Base-by-base conservation (phyloP, 2,888 invertebrate species). In the Drosophila formosana region DNA sequence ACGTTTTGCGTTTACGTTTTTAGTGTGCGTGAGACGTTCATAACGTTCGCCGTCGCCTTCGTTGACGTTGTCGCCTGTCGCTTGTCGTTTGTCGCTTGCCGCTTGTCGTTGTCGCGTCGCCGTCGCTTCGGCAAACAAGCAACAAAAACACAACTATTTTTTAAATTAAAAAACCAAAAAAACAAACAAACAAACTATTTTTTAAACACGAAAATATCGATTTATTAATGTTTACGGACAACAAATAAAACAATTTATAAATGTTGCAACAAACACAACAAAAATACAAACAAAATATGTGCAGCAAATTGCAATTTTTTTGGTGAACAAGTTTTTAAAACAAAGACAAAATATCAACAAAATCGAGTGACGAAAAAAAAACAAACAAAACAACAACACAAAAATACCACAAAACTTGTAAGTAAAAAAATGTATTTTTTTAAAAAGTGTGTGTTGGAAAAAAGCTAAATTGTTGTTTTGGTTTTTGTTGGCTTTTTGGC, bases 261-360 rank as follows among this genome's bases (percentile, higher is more conserved):
- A 18, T 18, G 18, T 18, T 18, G 18, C 18, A 18, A 18, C 2
- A 60, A 57, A 13, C 37, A 11, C 37, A n/a, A 13, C 39, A 39
- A 6, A 9, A 49, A 37, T 43, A 47, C 23, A 37, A 13, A 49
- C 7, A 55, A 72, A 74, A 58, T 65, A 75, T 75, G 75, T 75
- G 71, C 72, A 58, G 30, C 41, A 66, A 66, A 55, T 53, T 58
- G 30, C 46, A 60, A 60, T 75, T 75, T 76, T 76, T 75, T 76
- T 75, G 62, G 76, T 72, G 77, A 67, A 30, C 47, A 46, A 8
- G 32, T 13, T 34, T 18, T 18, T 1, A 52, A 28, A 39, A n/a
- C 28, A 41, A 52, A 52, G 37, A 39, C 50, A 57, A 47, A 37
- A 47, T 7, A 13, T 26, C 30, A 41, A 39, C 13, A 5, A 32